phyloP scores from a whole-genome alignment of 2,888 invertebrate species.

The Ormyrus labotus region DNA sequence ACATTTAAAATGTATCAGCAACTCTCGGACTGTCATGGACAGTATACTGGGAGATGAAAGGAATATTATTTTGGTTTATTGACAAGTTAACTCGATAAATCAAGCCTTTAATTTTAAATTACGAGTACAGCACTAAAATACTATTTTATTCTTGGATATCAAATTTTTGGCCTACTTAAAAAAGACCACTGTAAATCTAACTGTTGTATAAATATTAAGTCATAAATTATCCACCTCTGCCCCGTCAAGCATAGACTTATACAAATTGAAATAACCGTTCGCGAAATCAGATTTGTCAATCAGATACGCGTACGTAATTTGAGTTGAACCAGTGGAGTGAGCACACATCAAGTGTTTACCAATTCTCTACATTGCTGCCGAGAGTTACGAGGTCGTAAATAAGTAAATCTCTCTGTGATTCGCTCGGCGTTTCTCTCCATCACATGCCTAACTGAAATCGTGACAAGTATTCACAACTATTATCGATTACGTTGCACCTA shows the following conservation, averaged over 20 bases:
- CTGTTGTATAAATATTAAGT: too few relatives aligned
- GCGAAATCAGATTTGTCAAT: conserved; percentile 28
- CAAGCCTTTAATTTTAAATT: too few relatives aligned
- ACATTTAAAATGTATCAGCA: neutral
- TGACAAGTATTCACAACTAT: conserved; percentile 48
- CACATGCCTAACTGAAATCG: conserved; percentile 31
- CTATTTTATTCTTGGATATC: too few relatives aligned
- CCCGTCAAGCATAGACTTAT: neutral
- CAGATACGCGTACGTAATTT: conserved; percentile 1
- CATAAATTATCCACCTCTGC: too few relatives aligned
- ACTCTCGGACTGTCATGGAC: neutral
- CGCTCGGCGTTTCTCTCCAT: conserved; percentile 4
- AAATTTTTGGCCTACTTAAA: too few relatives aligned
- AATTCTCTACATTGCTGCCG: conserved; percentile 33
- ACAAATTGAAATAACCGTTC: conserved; percentile 30
- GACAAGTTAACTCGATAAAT: too few relatives aligned
- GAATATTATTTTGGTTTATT: too few relatives aligned
- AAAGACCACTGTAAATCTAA: too few relatives aligned
- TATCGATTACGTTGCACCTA: conserved; percentile 34
- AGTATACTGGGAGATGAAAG: neutral
- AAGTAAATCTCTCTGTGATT: conserved; percentile 40
- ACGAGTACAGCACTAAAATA: too few relatives aligned
- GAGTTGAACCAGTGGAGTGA: conserved; percentile 18
- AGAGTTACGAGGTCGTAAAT: conserved; percentile 40
- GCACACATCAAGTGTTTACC: conserved; percentile 49